phyloP scores from a whole-genome alignment of 1,140 invertebrate genomes.

The Caerostris darwini region DNA sequence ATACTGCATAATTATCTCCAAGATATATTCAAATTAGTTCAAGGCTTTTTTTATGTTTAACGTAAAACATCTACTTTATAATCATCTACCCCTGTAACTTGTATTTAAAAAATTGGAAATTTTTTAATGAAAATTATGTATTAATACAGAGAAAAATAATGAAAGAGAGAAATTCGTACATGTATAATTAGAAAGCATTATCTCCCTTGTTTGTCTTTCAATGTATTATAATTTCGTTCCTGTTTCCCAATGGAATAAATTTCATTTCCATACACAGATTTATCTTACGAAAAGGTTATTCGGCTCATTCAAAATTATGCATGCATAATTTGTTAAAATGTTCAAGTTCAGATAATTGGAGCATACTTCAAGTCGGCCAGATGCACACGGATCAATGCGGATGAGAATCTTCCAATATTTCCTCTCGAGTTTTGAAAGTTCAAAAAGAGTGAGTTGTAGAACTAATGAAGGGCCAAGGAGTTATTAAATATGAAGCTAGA shows the following conservation, averaged over 20 bases:
- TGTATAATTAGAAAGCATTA: no score
- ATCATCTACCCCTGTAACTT: no score
- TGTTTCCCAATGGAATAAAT: neutral
- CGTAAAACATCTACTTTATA: no score
- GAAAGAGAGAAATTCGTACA: no score
- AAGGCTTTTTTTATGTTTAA: no score
- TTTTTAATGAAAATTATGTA: no score
- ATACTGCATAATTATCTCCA: no score
- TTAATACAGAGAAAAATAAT: no score
- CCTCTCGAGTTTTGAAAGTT: neutral
- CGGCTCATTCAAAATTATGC: neutral
- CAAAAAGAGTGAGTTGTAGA: neutral
- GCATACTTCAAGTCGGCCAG: constrained; percentile 5
- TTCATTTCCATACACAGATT: neutral
- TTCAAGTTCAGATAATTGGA: constrained; percentile 23
- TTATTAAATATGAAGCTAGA: neutral
- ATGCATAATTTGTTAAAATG: constrained; percentile 34
- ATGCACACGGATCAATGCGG: constrained; percentile 23
- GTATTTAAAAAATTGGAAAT: no score
- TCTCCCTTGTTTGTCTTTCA: no score
- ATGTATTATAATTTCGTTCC: no score
- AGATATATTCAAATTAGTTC: no score
- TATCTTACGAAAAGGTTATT: neutral
- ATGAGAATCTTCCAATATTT: constrained; percentile 34
- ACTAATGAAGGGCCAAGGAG: constrained; percentile 12